Conservation (phyloP, 2,888 invertebrate species). For the Mythimna impura region DNA sequence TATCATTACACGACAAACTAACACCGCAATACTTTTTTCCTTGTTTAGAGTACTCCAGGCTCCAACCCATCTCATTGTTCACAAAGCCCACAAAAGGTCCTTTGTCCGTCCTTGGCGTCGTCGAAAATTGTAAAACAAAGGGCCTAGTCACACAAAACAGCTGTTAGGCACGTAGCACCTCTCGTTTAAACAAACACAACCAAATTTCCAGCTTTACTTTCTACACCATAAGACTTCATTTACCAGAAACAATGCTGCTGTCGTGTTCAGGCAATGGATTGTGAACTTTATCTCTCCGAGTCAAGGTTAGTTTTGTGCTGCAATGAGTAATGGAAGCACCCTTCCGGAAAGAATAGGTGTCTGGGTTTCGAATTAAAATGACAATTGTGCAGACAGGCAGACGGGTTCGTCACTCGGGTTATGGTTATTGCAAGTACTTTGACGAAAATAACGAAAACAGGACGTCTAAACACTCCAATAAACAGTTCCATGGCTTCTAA, state of each 20-base stretch:
- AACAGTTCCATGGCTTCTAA: not conserved
- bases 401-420: slow-evolving; percentile 45
- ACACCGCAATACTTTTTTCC: slow-evolving; percentile 40
- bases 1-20: slow-evolving; percentile 28
- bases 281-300: slow-evolving; percentile 7
- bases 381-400: slow-evolving; percentile 57
- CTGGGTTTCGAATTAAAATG: slow-evolving; percentile 79
- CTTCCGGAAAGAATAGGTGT: slow-evolving; percentile 72
- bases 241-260: not conserved
- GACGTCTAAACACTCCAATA: not conserved
- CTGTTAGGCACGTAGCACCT: slow-evolving; percentile 81
- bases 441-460: not conserved
- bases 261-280: slow-evolving; percentile 5
- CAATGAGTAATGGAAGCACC: slow-evolving; percentile 32
- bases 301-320: slow-evolving; percentile 30
- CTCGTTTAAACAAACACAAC: slow-evolving; percentile 38
- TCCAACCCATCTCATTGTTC: slow-evolving; percentile 55
- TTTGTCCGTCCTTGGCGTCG: slow-evolving; percentile 75
- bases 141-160: slow-evolving; percentile 79
- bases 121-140: slow-evolving; percentile 81
- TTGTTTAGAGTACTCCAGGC: slow-evolving; percentile 56
- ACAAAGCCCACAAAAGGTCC: slow-evolving; percentile 65
- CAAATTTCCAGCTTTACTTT: slow-evolving; percentile 51
- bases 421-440: slow-evolving; percentile 41
- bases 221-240: not conserved